Base-by-base conservation (phyloP, 2,888 invertebrate genomes). In the Pseudolycoriella hygida region DNA sequence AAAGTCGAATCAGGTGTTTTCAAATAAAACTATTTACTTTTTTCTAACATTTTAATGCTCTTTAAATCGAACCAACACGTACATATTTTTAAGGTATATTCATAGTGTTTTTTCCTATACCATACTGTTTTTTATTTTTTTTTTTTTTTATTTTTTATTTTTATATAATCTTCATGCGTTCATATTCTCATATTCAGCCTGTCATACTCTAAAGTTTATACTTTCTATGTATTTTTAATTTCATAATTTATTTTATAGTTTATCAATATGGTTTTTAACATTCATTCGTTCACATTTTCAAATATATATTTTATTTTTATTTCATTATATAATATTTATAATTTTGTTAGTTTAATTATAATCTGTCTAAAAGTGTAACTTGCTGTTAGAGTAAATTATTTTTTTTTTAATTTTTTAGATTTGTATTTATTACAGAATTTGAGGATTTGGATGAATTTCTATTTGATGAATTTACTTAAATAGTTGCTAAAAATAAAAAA, bases 61-160 rank as follows among this genome's bases (percentile, higher is more conserved):
- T 53, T 53, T 54, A 53, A 54, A 52, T 56, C 55, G 55, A 56
- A 56, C 55, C 55, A 56, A 56, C 55, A 56, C 55, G 53, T 56
- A 56, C 25, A 25, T 25, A 25, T 25, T 25, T 47, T 42, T 52
- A 52, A 53, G 51, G 51, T 54, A 53, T 53, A 52, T 51, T 53
- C 50, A 49, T 48, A 53, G 53, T 54, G 50, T 51, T 48, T 52
- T 50, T 49, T 52, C 49, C 52, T 52, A 51, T 53, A 53, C 53
- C 52, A 50, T 53, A 52, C 50, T 52, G 52, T 42, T 45, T 45
- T 44, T 41, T 46, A 40, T 46, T 43, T 46, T 48, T 41, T 51
- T 47, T 25, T 25, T 25, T 25, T 6, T 40, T 45, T 46, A 32
- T 47, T 45, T 46, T 44, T 43, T 43, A 8, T 8, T 42, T 42